Evolutionary conservation across 2,888 invertebrate species (phyloP).

Genomic region (Drosophila imparisetae): DNA sequence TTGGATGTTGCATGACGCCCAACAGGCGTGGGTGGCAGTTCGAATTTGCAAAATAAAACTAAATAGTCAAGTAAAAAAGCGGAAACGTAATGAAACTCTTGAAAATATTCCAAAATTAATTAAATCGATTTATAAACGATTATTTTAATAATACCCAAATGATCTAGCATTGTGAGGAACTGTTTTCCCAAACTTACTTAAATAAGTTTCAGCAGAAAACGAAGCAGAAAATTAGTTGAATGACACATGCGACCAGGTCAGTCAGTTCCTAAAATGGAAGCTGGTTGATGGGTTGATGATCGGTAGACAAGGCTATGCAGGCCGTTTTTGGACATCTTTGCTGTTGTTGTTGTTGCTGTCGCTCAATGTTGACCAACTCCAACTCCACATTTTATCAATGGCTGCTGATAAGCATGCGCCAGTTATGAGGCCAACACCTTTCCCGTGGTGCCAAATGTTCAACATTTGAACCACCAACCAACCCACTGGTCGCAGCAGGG

Average conservation of each 20-base stretch:
- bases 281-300: not conserved
- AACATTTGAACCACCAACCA: not conserved
- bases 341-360: not conserved
- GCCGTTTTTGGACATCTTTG: not conserved
- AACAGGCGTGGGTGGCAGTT: not conserved
- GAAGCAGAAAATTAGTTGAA: not conserved
- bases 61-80: not conserved
- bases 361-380: not conserved
- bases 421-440: constrained; percentile 1
- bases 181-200: not conserved
- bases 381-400: not conserved
- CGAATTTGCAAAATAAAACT: not conserved
- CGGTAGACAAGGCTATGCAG: not conserved
- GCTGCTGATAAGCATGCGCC: not conserved
- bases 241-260: not conserved
- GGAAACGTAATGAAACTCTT: not conserved
- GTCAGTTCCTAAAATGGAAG: not conserved
- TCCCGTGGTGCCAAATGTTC: not conserved
- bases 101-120: not conserved
- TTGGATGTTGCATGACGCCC: constrained; percentile 7
- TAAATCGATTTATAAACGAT: not conserved
- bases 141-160: not conserved
- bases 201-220: not conserved
- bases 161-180: not conserved
- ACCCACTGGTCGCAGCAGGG: not conserved